Base-by-base conservation (phyloP, 2,797 vertebrate genomes). In the Gobio occitaniae region DNA sequence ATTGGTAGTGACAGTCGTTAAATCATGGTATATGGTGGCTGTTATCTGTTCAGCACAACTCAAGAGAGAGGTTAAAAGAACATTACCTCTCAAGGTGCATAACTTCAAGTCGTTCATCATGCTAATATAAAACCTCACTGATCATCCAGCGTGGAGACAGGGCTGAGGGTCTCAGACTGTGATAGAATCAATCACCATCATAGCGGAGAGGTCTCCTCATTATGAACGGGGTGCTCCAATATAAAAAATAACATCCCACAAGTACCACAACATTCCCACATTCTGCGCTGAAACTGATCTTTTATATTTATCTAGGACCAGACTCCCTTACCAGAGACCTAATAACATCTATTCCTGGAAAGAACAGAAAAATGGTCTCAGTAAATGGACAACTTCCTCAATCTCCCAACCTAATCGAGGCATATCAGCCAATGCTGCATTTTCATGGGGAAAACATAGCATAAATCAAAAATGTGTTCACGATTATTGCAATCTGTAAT, bases 161-260 rank as follows among this genome's bases (percentile, higher is more conserved):
- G 47, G 19, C 74, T 84, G 83, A 76, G 89, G 89, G 90, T 89
- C 84, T 79, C 83, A 63, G 88, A 86, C 75, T 87, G 80, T 87
- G 86, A 88, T 54, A 16, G 19, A 87, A 94, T 95, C 90, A 90
- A 93, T 94, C 93, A 93, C 91, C 86, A 90, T 91, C 87, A 69
- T 17, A 47, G 56, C 78, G 15, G 81, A 50, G 87, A 91, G 85
- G 82, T 92, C 83, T 83, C 87, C 86, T 88, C 80, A 80, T 90
- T 90, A 76, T 84, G 25, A 61, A 86, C 72, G 15, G 68, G 79
- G 32, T 86, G 41, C 84, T 89, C 47, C 88, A 70, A 80, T 74
- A 61, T 56, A 56, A 69, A 84, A 88, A 80, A 87, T 38, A 41
- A 63, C 69, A 80, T 17, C 38, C 12, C 84, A 41, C 29, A 68